Conservation (phyloP, 2,888 invertebrate genomes). For the Hetaerina titia region DNA sequence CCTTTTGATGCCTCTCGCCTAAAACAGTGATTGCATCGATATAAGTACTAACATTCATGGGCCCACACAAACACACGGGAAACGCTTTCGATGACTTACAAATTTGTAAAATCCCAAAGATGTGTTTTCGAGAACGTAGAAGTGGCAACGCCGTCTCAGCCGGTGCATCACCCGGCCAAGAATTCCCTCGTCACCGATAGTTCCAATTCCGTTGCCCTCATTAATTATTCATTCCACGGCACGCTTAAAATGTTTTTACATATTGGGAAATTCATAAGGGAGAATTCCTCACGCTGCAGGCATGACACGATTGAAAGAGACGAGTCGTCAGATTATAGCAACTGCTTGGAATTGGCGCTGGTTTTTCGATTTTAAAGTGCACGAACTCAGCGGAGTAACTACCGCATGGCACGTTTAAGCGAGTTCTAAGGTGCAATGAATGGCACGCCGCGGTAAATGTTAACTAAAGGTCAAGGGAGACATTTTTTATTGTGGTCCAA, state of each 20-base stretch:
- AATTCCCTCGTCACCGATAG: background rate
- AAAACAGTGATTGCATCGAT: too few relatives aligned
- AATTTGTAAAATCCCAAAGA: background rate
- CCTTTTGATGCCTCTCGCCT: too few relatives aligned
- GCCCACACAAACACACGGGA: background rate
- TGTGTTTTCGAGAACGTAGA: background rate
- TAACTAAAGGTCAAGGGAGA: too few relatives aligned
- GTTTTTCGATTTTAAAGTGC: too few relatives aligned
- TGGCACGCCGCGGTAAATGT: too few relatives aligned
- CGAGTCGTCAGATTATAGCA: background rate
- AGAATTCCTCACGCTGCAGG: background rate
- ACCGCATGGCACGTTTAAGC: too few relatives aligned
- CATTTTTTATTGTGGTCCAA: too few relatives aligned
- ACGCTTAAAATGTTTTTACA: background rate
- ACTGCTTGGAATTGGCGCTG: background rate
- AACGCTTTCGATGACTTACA: background rate
- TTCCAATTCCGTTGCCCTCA: conserved; percentile 27
- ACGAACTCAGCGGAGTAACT: too few relatives aligned
- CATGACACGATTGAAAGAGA: background rate
- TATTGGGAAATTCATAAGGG: background rate
- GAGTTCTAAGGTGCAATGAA: too few relatives aligned
- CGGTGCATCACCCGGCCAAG: conserved; percentile 21
- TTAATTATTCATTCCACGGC: conserved; percentile 4
- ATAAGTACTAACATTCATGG: background rate
- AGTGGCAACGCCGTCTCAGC: background rate